These are phyloP conservation scores for Pherbina coryleti DNA, from an alignment of 2,888 invertebrate species.

Conservation along the genomic window DNA sequence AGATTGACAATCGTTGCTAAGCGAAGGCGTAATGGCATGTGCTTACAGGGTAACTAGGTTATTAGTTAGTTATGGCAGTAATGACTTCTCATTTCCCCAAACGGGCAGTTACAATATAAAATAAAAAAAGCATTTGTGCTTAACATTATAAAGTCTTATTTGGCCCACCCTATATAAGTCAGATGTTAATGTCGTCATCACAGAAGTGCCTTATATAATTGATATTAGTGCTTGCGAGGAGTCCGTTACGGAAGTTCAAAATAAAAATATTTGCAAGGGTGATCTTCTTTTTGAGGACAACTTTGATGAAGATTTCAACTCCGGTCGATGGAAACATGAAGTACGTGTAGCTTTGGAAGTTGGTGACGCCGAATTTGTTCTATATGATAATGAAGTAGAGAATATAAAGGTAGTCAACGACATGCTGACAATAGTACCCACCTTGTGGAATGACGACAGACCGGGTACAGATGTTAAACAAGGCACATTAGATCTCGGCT, in stretches of 20 bases:
- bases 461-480: constrained; percentile 55
- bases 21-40: no score
- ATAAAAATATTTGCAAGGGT: constrained; percentile 69
- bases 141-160: no score
- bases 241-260: constrained; percentile 41
- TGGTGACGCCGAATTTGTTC: constrained; percentile 71
- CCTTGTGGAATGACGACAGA: constrained; percentile 54
- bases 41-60: no score
- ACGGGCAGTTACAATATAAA: no score
- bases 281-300: constrained; percentile 75
- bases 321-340: constrained; percentile 73
- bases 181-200: neutral
- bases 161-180: neutral
- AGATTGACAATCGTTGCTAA: no score
- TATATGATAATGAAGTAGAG: constrained; percentile 67
- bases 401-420: constrained; percentile 56
- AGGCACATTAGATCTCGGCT: constrained; percentile 65
- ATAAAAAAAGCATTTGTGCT: no score
- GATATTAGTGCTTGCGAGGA: constrained; percentile 14
- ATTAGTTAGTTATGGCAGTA: no score
- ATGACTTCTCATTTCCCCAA: no score
- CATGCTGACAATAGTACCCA: constrained; percentile 67
- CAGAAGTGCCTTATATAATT: neutral
- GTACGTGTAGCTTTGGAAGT: constrained; percentile 72
- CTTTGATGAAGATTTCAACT: constrained; percentile 71